Evolutionary conservation across 1,140 invertebrate genomes (phyloP).

Genomic region (Drosophila insularis): DNA sequence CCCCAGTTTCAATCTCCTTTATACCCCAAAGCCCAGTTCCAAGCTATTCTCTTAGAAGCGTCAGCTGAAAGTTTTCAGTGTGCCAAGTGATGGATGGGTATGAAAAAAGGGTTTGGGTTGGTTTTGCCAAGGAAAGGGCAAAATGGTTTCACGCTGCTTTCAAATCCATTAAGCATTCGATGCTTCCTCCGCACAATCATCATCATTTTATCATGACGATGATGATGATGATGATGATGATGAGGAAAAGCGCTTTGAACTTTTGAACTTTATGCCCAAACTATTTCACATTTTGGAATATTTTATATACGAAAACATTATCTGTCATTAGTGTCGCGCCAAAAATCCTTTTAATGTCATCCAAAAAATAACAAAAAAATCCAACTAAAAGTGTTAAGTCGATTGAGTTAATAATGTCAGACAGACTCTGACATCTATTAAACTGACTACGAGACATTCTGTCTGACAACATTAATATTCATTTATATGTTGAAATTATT

Average conservation of each 20-base stretch:
- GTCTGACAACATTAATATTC: constrained; percentile 66
- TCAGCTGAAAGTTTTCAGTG: constrained; percentile 44
- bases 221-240: constrained; percentile 11
- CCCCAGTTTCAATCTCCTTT: background rate
- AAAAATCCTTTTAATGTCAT: constrained; percentile 66
- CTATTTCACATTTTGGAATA: constrained; percentile 54
- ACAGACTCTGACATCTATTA: constrained; percentile 48
- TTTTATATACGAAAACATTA: constrained; percentile 57
- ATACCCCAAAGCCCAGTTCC: background rate
- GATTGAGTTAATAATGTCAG: constrained; percentile 58
- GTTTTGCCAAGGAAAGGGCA: background rate
- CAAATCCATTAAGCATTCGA: constrained; percentile 60
- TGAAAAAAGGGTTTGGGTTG: constrained; percentile 13
- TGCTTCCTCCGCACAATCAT: constrained; percentile 18
- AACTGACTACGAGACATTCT: constrained; percentile 48
- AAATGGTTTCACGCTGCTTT: constrained; percentile 45
- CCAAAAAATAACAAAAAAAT: constrained; percentile 5
- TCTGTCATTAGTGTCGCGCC: constrained; percentile 70
- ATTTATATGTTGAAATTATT: constrained; percentile 60
- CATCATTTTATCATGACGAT: constrained; percentile 14
- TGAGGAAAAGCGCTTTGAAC: constrained; percentile 41
- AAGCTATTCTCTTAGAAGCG: constrained; percentile 10
- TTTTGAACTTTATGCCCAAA: constrained; percentile 35
- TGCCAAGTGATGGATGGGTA: constrained; percentile 34
- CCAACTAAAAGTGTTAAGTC: constrained; percentile 39